These are phyloP conservation scores for Tinea semifulvella DNA, from an alignment of 2,888 invertebrate species.

Conservation along the genomic window DNA sequence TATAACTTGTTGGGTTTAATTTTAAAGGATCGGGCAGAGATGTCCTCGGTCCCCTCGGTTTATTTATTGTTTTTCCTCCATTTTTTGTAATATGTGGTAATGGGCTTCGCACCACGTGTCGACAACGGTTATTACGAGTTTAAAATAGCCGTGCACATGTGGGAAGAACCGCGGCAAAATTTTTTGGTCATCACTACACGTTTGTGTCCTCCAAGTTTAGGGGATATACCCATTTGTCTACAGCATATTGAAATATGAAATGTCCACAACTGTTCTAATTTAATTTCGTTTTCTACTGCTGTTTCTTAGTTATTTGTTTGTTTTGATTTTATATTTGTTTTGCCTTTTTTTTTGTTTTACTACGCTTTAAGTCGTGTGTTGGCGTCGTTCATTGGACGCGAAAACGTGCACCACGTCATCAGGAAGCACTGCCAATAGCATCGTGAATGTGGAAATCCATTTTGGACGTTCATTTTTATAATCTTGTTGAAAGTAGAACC, in stretches of 20 bases:
- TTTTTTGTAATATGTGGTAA: constrained; percentile 68
- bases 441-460: too few relatives aligned
- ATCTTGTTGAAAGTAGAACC: too few relatives aligned
- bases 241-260: constrained; percentile 9
- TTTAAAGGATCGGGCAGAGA: constrained; percentile 9
- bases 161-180: constrained; percentile 36
- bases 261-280: constrained; percentile 2
- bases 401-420: too few relatives aligned
- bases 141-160: constrained; percentile 59
- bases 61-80: constrained; percentile 60
- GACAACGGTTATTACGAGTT: constrained; percentile 63
- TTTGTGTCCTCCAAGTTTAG: constrained; percentile 9
- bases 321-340: background rate
- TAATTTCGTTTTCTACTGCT: background rate
- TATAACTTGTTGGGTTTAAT: background rate
- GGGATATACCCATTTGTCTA: constrained; percentile 4
- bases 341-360: too few relatives aligned
- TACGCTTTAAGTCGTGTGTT: too few relatives aligned
- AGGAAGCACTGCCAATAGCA: too few relatives aligned
- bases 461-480: too few relatives aligned
- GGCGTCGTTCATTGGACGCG: too few relatives aligned
- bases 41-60: constrained; percentile 26
- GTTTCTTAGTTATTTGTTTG: background rate
- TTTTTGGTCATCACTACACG: constrained; percentile 34
- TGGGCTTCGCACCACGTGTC: constrained; percentile 62